These are phyloP conservation scores for Drosophila mimica DNA, from an alignment of 2,888 invertebrate species.

Conservation along the genomic window DNA sequence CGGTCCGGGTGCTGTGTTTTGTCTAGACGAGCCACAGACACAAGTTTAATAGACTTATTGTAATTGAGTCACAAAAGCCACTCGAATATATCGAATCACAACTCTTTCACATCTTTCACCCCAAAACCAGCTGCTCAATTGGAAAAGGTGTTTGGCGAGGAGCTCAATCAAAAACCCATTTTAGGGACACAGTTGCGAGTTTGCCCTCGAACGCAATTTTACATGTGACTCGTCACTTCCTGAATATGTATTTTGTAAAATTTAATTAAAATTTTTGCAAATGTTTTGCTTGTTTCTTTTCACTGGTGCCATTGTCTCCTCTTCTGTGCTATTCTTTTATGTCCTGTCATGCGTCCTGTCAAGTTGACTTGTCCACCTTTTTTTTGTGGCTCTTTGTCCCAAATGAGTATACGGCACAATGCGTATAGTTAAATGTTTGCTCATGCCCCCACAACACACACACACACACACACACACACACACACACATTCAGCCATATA, in stretches of 20 bases:
- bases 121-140: constrained; percentile 51
- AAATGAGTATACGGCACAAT: constrained; percentile 66
- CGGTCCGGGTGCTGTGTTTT: constrained; percentile 26
- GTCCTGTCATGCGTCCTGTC: constrained; percentile 59
- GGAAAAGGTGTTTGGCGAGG: constrained; percentile 44
- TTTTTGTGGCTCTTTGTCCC: constrained; percentile 68
- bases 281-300: constrained; percentile 49
- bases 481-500: constrained; percentile 30
- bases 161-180: constrained; percentile 7
- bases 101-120: constrained; percentile 46
- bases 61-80: constrained; percentile 81
- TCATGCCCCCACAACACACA: constrained; percentile 36
- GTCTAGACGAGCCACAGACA: constrained; percentile 76
- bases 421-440: constrained; percentile 65
- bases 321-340: constrained; percentile 10
- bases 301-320: constrained; percentile 21
- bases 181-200: constrained; percentile 19
- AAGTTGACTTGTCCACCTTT: constrained; percentile 76
- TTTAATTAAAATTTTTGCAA: constrained; percentile 71
- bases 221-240: constrained; percentile 48
- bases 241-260: constrained; percentile 19
- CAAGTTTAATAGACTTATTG: constrained; percentile 80
- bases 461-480: constrained; percentile 13
- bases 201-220: constrained; percentile 57
- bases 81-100: constrained; percentile 65